A percentile compares a stretch with the other conserved stretches of the same genome.
These are phyloP conservation scores for Eptatretus atami DNA, from an alignment of 2,797 vertebrate genomes.

Conservation along the genomic window DNA sequence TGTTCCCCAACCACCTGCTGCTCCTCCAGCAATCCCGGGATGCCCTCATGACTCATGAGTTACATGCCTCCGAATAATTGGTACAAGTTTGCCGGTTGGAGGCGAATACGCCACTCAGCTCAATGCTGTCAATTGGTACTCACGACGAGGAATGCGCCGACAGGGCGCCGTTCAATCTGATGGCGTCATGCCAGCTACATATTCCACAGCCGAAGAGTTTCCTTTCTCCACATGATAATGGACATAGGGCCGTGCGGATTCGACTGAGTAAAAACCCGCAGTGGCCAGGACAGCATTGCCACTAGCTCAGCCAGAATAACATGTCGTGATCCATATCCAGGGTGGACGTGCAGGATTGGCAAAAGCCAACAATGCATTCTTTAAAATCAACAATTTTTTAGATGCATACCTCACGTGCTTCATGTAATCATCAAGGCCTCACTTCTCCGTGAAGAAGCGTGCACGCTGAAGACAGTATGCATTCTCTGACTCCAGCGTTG, in stretches of 20 bases:
- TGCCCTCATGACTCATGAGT: neutral
- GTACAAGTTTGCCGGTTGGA: constrained; percentile 61
- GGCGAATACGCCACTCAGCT: constrained; percentile 59
- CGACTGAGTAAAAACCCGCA: constrained; percentile 36
- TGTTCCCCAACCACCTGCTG: neutral
- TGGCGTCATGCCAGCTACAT: constrained; percentile 11
- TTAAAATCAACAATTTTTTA: constrained; percentile 62
- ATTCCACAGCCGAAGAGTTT: constrained; percentile 39
- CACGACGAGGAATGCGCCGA: constrained; percentile 29
- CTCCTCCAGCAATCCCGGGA: neutral
- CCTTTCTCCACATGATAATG: constrained; percentile 73
- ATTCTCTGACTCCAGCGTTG: constrained; percentile 26
- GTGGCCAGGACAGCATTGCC: constrained; percentile 39
- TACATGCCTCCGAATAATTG: constrained; percentile 24
- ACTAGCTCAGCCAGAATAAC: constrained; percentile 49
- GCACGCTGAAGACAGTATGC: constrained; percentile 50
- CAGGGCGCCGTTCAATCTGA: constrained; percentile 14
- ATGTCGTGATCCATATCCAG: constrained; percentile 31
- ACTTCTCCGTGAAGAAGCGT: constrained; percentile 48
- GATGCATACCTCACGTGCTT: constrained; percentile 54
- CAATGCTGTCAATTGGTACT: constrained; percentile 60
- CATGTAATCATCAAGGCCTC: constrained; percentile 63
- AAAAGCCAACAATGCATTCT: constrained; percentile 48
- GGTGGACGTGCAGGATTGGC: constrained; percentile 32
- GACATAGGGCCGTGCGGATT: constrained; percentile 39